phyloP scores from a whole-genome alignment of 2,797 vertebrate species.

The Argentina silus region DNA sequence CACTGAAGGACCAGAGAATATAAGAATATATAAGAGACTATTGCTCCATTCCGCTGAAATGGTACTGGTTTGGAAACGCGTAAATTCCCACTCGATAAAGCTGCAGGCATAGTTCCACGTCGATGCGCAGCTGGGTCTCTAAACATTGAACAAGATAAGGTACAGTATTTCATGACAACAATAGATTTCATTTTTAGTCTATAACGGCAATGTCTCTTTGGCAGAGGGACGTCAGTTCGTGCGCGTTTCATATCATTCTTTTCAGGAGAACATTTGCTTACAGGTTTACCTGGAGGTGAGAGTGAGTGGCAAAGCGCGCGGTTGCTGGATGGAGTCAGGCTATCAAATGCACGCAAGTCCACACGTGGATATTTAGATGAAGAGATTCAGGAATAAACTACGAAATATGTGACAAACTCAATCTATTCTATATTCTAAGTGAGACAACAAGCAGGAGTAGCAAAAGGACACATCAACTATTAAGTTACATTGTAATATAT shows the following conservation, averaged over 20 bases:
- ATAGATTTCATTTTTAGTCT: background rate
- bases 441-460: too few relatives aligned
- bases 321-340: too few relatives aligned
- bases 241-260: background rate
- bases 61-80: background rate
- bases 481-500: too few relatives aligned
- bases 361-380: too few relatives aligned
- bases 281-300: too few relatives aligned
- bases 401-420: too few relatives aligned
- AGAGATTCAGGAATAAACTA: too few relatives aligned
- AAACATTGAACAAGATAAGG: background rate
- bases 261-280: background rate
- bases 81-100: background rate
- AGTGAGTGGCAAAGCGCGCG: too few relatives aligned
- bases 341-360: too few relatives aligned
- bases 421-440: too few relatives aligned
- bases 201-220: background rate
- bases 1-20: constrained; percentile 4
- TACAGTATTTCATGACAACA: constrained; percentile 14
- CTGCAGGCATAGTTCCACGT: background rate
- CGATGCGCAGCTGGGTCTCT: background rate
- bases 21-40: background rate
- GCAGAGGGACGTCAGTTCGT: background rate
- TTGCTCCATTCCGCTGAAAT: background rate
- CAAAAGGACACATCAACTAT: too few relatives aligned